These are phyloP conservation scores for Seriola dumerili DNA, from an alignment of 2,113 vertebrate species.

Conservation along the genomic window DNA sequence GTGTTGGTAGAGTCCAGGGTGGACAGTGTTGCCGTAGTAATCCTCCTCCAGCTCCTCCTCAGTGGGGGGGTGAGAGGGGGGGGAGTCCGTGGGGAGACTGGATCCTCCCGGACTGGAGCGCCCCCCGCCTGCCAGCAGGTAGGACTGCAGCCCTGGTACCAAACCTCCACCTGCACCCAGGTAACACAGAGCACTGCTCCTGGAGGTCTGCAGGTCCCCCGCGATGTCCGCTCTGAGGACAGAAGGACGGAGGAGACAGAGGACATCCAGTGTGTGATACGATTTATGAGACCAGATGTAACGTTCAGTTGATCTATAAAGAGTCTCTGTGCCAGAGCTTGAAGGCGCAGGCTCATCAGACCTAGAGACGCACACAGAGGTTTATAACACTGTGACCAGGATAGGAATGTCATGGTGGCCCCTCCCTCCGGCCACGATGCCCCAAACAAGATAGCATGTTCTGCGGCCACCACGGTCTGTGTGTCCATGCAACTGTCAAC, in stretches of 20 bases:
- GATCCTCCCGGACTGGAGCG: slow-evolving; percentile 93
- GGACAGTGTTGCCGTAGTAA: slow-evolving; percentile 89
- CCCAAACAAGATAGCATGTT: no score
- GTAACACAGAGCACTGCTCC: slow-evolving; percentile 80
- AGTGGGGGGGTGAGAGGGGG: slow-evolving; percentile 94
- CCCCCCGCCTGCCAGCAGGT: slow-evolving; percentile 84
- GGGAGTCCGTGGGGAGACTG: slow-evolving; percentile 95
- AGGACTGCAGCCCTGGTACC: slow-evolving; percentile 90
- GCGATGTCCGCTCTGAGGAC: slow-evolving; percentile 57
- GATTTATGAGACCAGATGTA: no score
- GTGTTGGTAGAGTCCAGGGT: slow-evolving; percentile 91
- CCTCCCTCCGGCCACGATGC: no score
- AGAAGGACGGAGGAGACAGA: not conserved
- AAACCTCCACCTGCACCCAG: slow-evolving; percentile 78
- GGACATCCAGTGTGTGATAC: not conserved
- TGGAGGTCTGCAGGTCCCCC: slow-evolving; percentile 61
- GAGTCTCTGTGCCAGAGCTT: no score
- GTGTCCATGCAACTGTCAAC: no score
- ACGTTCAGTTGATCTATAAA: no score
- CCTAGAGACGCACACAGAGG: no score
- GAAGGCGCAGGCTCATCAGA: no score
- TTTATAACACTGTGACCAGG: no score
- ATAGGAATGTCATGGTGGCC: no score
- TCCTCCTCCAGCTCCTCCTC: slow-evolving; percentile 97
- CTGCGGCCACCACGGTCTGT: no score